Base-by-base conservation (phyloP, 2,797 vertebrate genomes). In the Chlorospingus semifuscus region DNA sequence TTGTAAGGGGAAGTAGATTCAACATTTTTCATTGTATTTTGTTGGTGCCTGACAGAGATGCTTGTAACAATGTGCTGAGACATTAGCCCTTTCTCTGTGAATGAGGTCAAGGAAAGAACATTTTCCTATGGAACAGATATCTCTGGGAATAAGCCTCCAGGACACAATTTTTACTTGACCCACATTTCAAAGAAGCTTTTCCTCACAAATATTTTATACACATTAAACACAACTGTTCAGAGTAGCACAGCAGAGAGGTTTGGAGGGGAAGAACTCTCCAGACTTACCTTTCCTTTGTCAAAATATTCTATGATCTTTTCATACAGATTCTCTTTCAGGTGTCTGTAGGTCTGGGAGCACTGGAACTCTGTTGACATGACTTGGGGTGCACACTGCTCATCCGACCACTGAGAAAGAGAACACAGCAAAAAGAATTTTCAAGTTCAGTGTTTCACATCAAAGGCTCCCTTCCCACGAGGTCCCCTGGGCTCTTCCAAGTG, bases 241-340 rank as follows among this genome's bases (percentile, higher is more conserved):
- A 80, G 53, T 3, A 50, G 59, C n/a, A 32, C 20, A 49, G 53
- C 12, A 70, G 34, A 21, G 70, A 81, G 49, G 30, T n/a, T 10
- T 37, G 57, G 56, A 61, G 21, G 15, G 53, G n/a, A 49, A 65
- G 20, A 83, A 23, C 39, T 65, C 61, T 23, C 13, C 85, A 89
- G 42, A 42, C 76, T 81, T 94, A 99, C 99, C 99, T 99, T 99
- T 97, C 99, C 99, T 98, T 99, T 99, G 98, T 99, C 99, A 78
- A 99, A 99, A 98, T 99, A 99, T 89, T 99, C 98, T 91, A 99
- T 99, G 97, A 99, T 99, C 97, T 97, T 99, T 94, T 99, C 98
- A 24, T 99, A 99, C 59, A 99, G 98, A 0, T 96, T 98, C 96
- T 99, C 99, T 96, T 99, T 99, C 91, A 99, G 98, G 95, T 99